Conservation (phyloP, 92 coral and sea anemone species). For the Parazoanthus swiftii region DNA sequence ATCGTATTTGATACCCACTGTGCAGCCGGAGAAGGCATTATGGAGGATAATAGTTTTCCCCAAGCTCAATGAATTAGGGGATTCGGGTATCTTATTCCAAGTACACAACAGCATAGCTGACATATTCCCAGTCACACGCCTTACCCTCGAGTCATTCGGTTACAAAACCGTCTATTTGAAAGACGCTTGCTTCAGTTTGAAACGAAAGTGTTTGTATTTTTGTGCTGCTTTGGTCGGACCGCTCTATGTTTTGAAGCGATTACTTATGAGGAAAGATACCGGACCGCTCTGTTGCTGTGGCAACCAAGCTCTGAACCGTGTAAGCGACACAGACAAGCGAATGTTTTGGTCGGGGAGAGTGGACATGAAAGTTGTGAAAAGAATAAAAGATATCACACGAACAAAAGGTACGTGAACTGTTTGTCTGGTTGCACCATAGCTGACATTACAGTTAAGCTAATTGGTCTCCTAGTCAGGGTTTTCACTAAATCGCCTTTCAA, state of each 20-base stretch:
- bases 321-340: neutral
- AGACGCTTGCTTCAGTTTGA: conserved; percentile 60
- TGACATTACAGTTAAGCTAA: neutral
- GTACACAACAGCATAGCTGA: conserved; percentile 69
- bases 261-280: conserved; percentile 52
- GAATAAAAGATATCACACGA: conserved; percentile 80
- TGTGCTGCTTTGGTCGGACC: conserved; percentile 77
- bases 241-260: conserved; percentile 55
- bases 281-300: neutral
- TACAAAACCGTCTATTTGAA: conserved; percentile 80
- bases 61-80: conserved; percentile 53
- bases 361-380: conserved; percentile 71
- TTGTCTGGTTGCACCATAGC: neutral
- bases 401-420: conserved; percentile 65
- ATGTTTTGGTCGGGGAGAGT: conserved; percentile 79
- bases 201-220: conserved; percentile 60
- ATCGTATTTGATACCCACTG: neutral
- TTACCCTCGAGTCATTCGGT: conserved; percentile 77
- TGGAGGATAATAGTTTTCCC: conserved; percentile 76
- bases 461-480: neutral
- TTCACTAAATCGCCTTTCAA: neutral
- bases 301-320: conserved; percentile 26
- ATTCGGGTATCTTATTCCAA: conserved; percentile 72
- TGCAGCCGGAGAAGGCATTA: conserved; percentile 21
- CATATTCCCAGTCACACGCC: conserved; percentile 55